These are phyloP conservation scores for Oopsacas minuta DNA, from an alignment of 37 sponge, comb jelly and placozoan genomes.

Conservation along the genomic window DNA sequence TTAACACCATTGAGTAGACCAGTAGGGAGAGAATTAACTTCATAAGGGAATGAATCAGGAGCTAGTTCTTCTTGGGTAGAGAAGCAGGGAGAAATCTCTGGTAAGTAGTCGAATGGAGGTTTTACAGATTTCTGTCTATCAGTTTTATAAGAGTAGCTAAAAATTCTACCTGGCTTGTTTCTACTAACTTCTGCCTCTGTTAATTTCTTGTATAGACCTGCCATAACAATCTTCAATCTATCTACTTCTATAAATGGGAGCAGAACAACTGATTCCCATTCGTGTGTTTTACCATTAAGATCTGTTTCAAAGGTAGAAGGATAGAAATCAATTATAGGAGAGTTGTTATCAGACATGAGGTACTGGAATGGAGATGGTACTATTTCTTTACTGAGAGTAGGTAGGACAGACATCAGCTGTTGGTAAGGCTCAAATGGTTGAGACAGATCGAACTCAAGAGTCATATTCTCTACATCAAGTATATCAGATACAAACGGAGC, in stretches of 20 bases:
- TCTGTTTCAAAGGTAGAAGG: constrained; percentile 79
- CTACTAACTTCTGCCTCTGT: constrained; percentile 23
- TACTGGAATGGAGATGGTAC: constrained; percentile 65
- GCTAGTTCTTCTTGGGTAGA: constrained; percentile 28
- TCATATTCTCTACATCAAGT: constrained; percentile 28
- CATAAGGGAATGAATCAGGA: constrained; percentile 18
- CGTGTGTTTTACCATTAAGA: constrained; percentile 91
- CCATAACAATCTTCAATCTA: constrained; percentile 24
- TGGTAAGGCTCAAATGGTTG: constrained; percentile 78
- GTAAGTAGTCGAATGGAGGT: constrained; percentile 19
- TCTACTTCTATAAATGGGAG: constrained; percentile 93
- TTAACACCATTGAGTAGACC: constrained; percentile 50
- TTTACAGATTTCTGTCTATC: neutral
- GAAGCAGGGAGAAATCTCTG: constrained; percentile 26
- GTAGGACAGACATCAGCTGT: constrained; percentile 89
- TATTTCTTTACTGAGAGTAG: constrained; percentile 68
- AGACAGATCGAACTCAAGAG: constrained; percentile 63
- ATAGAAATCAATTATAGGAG: constrained; percentile 74
- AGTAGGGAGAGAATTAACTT: neutral
- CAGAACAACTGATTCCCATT: constrained; percentile 95
- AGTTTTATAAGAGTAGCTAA: constrained; percentile 22
- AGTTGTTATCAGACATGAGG: constrained; percentile 70
- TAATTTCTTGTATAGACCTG: neutral
- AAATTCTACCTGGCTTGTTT: constrained; percentile 24
- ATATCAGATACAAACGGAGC: constrained; percentile 93